Evolutionary conservation across 2,113 vertebrate genomes (phyloP), one percentile per base, ranked within the genome.

Genomic region (Coptodon bakossiorum): DNA sequence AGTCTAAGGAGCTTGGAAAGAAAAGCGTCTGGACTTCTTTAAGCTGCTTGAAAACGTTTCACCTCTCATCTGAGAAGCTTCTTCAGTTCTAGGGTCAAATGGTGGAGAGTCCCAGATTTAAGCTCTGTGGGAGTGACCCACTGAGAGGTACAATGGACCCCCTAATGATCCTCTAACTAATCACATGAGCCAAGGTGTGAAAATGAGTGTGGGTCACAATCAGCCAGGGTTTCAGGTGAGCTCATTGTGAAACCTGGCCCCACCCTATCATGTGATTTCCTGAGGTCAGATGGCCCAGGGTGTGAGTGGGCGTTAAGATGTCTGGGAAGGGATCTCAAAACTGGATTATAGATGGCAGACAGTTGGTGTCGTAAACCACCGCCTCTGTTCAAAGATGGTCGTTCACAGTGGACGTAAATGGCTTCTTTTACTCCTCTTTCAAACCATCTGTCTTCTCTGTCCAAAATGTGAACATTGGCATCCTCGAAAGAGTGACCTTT

Each of bases 11-110:
- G 56, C 27, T 59, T 31, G 27, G 1, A 59, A 59, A 59, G 56
- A 1, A 59, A 59, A 59, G 27, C 0, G 1, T 0, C 1, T 59
- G 14, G 0, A 31, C 27, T 59, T 59, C 1, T 59, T 59, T 59
- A 59, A 31, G 0, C 31, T 59, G 5, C 27, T 31, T 59, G 56
- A 59, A 59, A 0, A 59, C 7, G 1, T 31, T 59, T 59, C 56
- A 31, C 56, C 56, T 31, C 27, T 59, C 27, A 9, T 17, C 27
- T 2, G 0, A 59, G 7, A 31, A 31, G 56, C 56, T 59, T 59
- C 56, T 59, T 59, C 27, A 29, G 56, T 0, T 29, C 56, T 59
- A 59, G 0, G 56, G 13, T 16, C 13, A 59, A 59, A 59, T 59
- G 13, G 27, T 9, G 27, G 7, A 9, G 27, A 59, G 27, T 29